These are phyloP conservation scores for Dendroctonus ponderosae DNA, from an alignment of 1,140 invertebrate species.

Conservation along the genomic window DNA sequence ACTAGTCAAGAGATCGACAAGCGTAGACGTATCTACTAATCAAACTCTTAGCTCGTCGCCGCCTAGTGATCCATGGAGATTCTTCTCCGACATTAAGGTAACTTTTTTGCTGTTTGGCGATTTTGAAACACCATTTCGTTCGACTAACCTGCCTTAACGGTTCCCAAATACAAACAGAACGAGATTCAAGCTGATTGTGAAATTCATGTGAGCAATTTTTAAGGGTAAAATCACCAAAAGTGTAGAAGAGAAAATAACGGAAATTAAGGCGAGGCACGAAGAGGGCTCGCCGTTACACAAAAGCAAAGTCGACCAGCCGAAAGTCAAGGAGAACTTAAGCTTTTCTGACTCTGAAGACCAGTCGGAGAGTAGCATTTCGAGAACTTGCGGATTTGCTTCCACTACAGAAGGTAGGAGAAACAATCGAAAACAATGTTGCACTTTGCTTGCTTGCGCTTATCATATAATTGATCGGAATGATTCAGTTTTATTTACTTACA, in stretches of 20 bases:
- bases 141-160: no score
- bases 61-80: constrained; percentile 57
- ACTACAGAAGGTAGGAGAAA: constrained; percentile 46
- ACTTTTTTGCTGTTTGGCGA: neutral
- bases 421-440: no score
- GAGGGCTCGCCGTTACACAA: constrained; percentile 41
- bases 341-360: constrained; percentile 60
- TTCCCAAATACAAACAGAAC: no score
- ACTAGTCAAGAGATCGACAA: constrained; percentile 52
- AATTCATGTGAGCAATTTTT: constrained; percentile 33
- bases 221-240: constrained; percentile 63
- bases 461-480: no score
- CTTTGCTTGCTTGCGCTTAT: no score
- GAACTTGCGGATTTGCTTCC: constrained; percentile 47
- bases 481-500: no score
- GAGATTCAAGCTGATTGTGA: constrained; percentile 3
- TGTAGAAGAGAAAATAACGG: constrained; percentile 62
- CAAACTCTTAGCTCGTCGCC: constrained; percentile 51
- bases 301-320: constrained; percentile 26
- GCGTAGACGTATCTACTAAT: constrained; percentile 50
- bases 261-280: constrained; percentile 55
- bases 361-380: constrained; percentile 49
- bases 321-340: constrained; percentile 55
- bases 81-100: constrained; percentile 57
- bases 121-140: no score